Evolutionary conservation across 2,797 vertebrate species (phyloP).

Genomic region (Spinibarbus caldwelli): DNA sequence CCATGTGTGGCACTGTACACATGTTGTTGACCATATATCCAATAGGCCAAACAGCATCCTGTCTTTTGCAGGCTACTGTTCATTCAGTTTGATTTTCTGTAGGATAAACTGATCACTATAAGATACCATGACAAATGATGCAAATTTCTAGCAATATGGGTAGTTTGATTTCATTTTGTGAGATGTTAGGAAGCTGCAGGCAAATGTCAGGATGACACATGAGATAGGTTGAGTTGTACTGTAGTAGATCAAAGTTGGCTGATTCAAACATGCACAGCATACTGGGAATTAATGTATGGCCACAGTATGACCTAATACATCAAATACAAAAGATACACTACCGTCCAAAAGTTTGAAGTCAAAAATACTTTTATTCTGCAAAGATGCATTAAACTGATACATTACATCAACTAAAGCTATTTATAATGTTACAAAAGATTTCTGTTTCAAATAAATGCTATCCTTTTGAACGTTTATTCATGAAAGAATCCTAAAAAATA

Average conservation of each 20-base stretch:
- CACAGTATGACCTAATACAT: background rate
- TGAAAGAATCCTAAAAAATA: background rate
- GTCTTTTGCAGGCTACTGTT: background rate
- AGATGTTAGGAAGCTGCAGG: slow-evolving; percentile 8
- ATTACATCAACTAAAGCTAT: too few species aligned
- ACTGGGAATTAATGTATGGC: background rate
- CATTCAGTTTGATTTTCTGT: background rate
- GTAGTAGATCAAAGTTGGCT: slow-evolving; percentile 22
- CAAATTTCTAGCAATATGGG: background rate
- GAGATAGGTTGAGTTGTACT: slow-evolving; percentile 14
- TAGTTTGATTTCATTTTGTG: slow-evolving; percentile 8
- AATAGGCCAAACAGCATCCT: background rate
- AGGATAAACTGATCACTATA: background rate
- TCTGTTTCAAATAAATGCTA: background rate
- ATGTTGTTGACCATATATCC: slow-evolving; percentile 27
- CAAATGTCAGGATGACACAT: slow-evolving; percentile 31
- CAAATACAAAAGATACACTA: too few species aligned
- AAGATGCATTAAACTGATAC: too few species aligned
- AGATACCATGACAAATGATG: background rate
- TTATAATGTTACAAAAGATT: background rate
- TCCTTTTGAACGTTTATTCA: background rate
- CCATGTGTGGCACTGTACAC: background rate
- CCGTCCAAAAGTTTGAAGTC: too few species aligned
- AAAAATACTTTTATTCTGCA: too few species aligned
- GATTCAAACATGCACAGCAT: slow-evolving; percentile 7